These are phyloP conservation scores for Atopsyche davidsoni DNA, from an alignment of 1,140 invertebrate species.

Conservation along the genomic window DNA sequence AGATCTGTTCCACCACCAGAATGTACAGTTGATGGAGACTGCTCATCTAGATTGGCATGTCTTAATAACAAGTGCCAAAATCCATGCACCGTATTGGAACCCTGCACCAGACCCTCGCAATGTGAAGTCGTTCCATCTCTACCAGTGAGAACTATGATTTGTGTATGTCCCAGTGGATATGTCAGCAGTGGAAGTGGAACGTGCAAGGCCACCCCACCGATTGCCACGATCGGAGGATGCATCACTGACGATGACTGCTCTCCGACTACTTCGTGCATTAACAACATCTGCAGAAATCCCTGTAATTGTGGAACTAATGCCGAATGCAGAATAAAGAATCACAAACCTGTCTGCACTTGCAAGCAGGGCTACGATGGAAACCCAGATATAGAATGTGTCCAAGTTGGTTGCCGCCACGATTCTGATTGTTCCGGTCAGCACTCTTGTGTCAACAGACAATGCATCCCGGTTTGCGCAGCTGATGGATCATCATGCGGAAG, in stretches of 20 bases:
- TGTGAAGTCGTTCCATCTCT: slow-evolving; percentile 75
- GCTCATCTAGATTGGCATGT: slow-evolving; percentile 71
- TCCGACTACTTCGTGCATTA: slow-evolving; percentile 68
- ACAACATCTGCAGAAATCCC: slow-evolving; percentile 71
- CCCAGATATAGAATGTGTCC: slow-evolving; percentile 66
- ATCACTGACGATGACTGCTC: slow-evolving; percentile 69
- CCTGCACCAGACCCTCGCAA: slow-evolving; percentile 70
- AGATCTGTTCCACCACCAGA: slow-evolving; percentile 63
- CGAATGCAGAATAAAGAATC: slow-evolving; percentile 71
- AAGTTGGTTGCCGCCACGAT: slow-evolving; percentile 66
- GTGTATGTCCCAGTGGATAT: slow-evolving; percentile 81
- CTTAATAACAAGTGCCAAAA: slow-evolving; percentile 75
- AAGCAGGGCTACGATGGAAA: slow-evolving; percentile 73
- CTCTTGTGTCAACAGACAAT: slow-evolving; percentile 70
- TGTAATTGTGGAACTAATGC: slow-evolving; percentile 76
- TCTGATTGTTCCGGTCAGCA: slow-evolving; percentile 70
- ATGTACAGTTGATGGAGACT: slow-evolving; percentile 76
- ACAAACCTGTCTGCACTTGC: slow-evolving; percentile 81
- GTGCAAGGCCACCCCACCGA: slow-evolving; percentile 62
- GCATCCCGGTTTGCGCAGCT: slow-evolving; percentile 68
- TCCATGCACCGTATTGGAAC: slow-evolving; percentile 70
- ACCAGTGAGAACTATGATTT: slow-evolving; percentile 82
- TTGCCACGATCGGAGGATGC: slow-evolving; percentile 62
- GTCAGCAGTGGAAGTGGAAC: slow-evolving; percentile 75
- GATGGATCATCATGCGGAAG: slow-evolving; percentile 61